A percentile compares a stretch with the other conserved stretches of the same genome.
phyloP scores from a whole-genome alignment of 1,140 invertebrate genomes.

The Orius insidiosus region DNA sequence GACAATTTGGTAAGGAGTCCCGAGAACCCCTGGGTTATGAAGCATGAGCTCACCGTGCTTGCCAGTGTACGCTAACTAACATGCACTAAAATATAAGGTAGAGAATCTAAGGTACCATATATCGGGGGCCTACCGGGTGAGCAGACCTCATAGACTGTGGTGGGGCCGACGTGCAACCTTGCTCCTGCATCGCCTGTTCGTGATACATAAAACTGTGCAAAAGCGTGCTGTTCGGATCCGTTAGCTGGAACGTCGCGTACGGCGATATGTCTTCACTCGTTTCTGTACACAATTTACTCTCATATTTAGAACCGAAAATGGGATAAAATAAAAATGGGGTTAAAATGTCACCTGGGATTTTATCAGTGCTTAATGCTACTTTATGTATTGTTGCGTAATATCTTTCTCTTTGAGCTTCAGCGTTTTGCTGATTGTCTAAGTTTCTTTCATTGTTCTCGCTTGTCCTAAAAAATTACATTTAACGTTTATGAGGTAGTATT shows the following conservation, averaged over 20 bases:
- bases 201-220: constrained; percentile 66
- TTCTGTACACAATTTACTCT: constrained; percentile 35
- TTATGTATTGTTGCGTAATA: constrained; percentile 64
- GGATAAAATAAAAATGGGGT: neutral
- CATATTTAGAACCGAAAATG: neutral
- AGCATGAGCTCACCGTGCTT: too few species aligned
- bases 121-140: constrained; percentile 11
- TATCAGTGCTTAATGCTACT: constrained; percentile 44
- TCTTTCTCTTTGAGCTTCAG: constrained; percentile 49
- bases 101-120: too few species aligned
- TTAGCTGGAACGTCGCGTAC: constrained; percentile 65
- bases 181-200: constrained; percentile 50
- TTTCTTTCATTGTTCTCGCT: constrained; percentile 39
- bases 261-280: constrained; percentile 69
- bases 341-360: constrained; percentile 44
- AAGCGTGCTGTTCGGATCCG: constrained; percentile 46
- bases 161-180: constrained; percentile 48
- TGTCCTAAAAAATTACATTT: constrained; percentile 15
- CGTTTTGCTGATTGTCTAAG: constrained; percentile 54
- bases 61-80: too few species aligned
- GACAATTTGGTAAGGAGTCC: too few species aligned
- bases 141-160: constrained; percentile 32
- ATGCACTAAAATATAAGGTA: too few species aligned
- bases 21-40: too few species aligned
- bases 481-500: neutral